Conservation (phyloP, 2,888 invertebrate genomes). For the Eupithecia centaureata region DNA sequence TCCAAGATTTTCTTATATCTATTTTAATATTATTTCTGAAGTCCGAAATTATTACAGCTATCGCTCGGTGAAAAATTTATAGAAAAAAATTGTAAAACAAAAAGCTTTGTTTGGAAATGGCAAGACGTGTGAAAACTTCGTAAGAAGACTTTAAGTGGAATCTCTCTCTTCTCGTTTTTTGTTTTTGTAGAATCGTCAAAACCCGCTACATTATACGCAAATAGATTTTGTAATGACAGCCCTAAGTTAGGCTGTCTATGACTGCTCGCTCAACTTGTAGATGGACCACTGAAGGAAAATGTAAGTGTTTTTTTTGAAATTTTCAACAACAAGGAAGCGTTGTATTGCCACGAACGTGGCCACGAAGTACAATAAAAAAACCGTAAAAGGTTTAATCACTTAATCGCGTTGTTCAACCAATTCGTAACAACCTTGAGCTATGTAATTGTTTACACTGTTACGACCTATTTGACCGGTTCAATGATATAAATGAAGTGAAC, state of each 20-base stretch:
- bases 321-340: too few relatives aligned
- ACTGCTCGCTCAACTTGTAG: too few relatives aligned
- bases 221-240: too few relatives aligned
- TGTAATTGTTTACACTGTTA: not conserved
- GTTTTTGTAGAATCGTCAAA: too few relatives aligned
- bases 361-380: too few relatives aligned
- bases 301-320: not conserved
- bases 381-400: not conserved
- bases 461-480: conserved; percentile 3
- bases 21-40: conserved; percentile 33
- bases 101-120: conserved; percentile 33
- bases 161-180: too few relatives aligned
- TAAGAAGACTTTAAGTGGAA: conserved; percentile 44
- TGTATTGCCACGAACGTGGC: too few relatives aligned
- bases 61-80: conserved; percentile 39
- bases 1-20: conserved; percentile 11
- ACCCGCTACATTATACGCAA: too few relatives aligned
- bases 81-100: conserved; percentile 40
- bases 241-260: too few relatives aligned
- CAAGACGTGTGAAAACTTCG: conserved; percentile 30
- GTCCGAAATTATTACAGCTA: conserved; percentile 32
- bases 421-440: not conserved
- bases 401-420: conserved; percentile 1
- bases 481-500: not conserved
- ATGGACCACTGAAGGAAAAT: not conserved